Conservation (phyloP, 2,888 invertebrate genomes). For the Malthinus seriepunctatus region DNA sequence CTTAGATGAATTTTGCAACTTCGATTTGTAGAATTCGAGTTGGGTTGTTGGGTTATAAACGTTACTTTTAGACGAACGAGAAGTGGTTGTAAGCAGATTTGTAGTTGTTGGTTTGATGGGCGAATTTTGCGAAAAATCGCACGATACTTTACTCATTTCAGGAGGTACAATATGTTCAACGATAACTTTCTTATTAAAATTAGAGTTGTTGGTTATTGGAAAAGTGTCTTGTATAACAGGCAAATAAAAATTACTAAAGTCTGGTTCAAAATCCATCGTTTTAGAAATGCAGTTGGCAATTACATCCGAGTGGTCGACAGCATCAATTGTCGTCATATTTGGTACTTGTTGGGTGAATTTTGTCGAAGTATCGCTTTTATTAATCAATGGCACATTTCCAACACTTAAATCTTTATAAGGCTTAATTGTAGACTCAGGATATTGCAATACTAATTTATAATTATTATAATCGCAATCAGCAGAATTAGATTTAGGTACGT, state of each 20-base stretch:
- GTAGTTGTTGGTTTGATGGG: not conserved
- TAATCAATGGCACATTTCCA: not conserved
- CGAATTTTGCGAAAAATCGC: not conserved
- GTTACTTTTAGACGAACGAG: no score
- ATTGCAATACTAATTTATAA: not conserved
- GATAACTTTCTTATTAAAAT: constrained; percentile 18
- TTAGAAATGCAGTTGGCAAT: not conserved
- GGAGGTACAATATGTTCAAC: constrained; percentile 14
- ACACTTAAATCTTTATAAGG: not conserved
- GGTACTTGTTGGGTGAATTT: no score
- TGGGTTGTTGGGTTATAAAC: no score
- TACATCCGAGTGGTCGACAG: not conserved
- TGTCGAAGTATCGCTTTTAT: not conserved
- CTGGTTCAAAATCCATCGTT: constrained; percentile 3
- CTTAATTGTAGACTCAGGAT: not conserved
- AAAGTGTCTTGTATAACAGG: constrained; percentile 5
- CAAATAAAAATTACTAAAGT: constrained; percentile 16
- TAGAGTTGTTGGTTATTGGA: not conserved
- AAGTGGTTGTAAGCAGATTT: not conserved
- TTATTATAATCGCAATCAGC: not conserved
- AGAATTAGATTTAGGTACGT: not conserved
- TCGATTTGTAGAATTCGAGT: no score
- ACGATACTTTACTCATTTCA: not conserved
- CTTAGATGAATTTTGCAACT: not conserved
- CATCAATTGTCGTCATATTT: not conserved